Evolutionary conservation across 1,140 invertebrate species (phyloP), one percentile per base, ranked within the genome.

Genomic region (Tribolium madens): DNA sequence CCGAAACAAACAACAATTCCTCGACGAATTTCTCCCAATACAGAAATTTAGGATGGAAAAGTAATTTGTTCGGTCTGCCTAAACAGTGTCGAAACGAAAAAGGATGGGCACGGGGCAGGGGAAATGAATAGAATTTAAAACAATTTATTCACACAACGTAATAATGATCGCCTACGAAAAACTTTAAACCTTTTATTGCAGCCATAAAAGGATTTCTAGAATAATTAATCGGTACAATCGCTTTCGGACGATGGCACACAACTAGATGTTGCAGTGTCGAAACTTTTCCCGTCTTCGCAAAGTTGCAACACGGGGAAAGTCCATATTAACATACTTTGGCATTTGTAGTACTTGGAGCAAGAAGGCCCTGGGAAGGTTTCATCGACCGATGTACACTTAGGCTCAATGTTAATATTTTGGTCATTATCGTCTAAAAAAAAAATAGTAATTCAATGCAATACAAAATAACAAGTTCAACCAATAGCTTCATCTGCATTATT

Each of bases 41-140:
- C 57, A 64, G 26, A 64, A 64, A 64, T 64, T 64, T 64, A 64
- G 57, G 57, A 64, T 42, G 57, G 57, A 64, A 64, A 64, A n/a
- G 57, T 64, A 64, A 64, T 64, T 64, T 64, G 57, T 64, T 64
- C 57, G 57, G 57, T 18, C 57, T 64, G 57, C 57, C 57, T 64
- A 64, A 64, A 64, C 57, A 31, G 57, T 64, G 57, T 64, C 57
- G 57, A 64, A 64, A 33, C 57, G 57, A 64, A 64, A 64, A 64
- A 64, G 57, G 57, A 64, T 64, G 57, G 57, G 57, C 57, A 12
- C 57, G 57, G 57, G 26, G 36, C 57, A 64, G 21, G 33, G 21
- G 26, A 33, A 64, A 64, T 26, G 57, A 64, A 64, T 64, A 64
- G 21, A 64, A 64, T 33, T 64, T 64, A 64, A 64, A 64, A 64